A percentile compares a stretch with the other conserved stretches of the same genome.
Conservation (phyloP, 1,140 invertebrate species). For the Drosophila pseudoobscura region DNA sequence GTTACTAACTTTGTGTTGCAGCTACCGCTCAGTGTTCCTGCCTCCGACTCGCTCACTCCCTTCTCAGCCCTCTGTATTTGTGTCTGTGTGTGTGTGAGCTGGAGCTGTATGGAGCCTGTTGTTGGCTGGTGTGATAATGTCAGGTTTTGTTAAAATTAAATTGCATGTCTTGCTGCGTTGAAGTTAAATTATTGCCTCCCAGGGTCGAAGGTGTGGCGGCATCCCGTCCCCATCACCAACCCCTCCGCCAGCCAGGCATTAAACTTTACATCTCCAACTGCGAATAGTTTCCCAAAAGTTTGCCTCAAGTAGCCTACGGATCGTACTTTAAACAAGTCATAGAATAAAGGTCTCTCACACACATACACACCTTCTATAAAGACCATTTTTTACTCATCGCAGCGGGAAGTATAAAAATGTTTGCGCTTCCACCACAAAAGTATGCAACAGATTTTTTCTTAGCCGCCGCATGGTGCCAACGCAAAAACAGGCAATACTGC, state of each 20-base stretch:
- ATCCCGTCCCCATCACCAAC: too few relatives aligned
- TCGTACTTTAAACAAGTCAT: constrained; percentile 40
- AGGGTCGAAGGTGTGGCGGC: constrained; percentile 57
- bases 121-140: constrained; percentile 79
- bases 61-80: not conserved
- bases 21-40: constrained; percentile 18
- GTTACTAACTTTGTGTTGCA: constrained; percentile 80
- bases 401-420: constrained; percentile 56
- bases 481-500: constrained; percentile 17
- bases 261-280: constrained; percentile 46
- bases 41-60: not conserved
- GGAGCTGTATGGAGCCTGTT: constrained; percentile 29
- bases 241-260: constrained; percentile 18
- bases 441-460: constrained; percentile 77
- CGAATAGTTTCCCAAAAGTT: constrained; percentile 42
- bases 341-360: constrained; percentile 17
- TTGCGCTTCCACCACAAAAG: constrained; percentile 56
- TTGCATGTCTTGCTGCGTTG: constrained; percentile 79
- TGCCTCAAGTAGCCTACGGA: constrained; percentile 24
- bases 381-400: constrained; percentile 22
- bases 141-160: constrained; percentile 82
- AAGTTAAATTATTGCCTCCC: constrained; percentile 76
- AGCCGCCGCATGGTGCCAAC: constrained; percentile 63
- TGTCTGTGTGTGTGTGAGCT: constrained; percentile 16
- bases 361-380: constrained; percentile 35